These are phyloP conservation scores for Scaptomyza pallida DNA, from an alignment of 1,140 invertebrate species.

Conservation along the genomic window DNA sequence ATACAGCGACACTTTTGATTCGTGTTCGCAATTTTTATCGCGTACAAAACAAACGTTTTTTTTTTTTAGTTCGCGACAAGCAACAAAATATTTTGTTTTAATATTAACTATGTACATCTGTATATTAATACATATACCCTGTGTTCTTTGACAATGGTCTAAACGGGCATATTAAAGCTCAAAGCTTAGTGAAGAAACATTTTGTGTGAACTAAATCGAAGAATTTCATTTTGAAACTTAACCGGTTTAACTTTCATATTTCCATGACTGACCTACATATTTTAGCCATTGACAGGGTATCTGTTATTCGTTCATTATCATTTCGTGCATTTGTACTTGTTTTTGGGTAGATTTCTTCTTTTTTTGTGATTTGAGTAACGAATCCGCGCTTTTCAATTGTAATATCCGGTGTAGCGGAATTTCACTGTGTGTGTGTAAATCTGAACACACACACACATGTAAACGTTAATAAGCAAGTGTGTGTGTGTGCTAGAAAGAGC, in stretches of 20 bases:
- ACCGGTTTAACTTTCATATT: too few species aligned
- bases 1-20: background rate
- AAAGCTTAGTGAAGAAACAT: too few species aligned
- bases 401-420: slow-evolving; percentile 78
- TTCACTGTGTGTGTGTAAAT: slow-evolving; percentile 55
- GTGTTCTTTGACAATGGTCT: too few species aligned
- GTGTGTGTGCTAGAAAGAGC: slow-evolving; percentile 32
- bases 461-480: background rate
- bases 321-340: slow-evolving; percentile 7
- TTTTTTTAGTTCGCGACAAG: slow-evolving; percentile 26
- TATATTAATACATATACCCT: background rate
- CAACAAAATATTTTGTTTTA: slow-evolving; percentile 48
- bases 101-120: background rate
- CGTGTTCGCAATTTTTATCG: slow-evolving; percentile 2
- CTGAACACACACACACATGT: slow-evolving; percentile 8
- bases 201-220: too few species aligned
- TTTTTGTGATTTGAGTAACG: slow-evolving; percentile 28
- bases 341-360: slow-evolving; percentile 34
- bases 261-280: background rate
- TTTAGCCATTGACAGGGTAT: slow-evolving; percentile 5
- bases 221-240: too few species aligned
- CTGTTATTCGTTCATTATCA: background rate
- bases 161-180: too few species aligned
- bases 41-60: slow-evolving; percentile 2
- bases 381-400: slow-evolving; percentile 73